phyloP scores from a whole-genome alignment of 1,140 invertebrate species.

The Chlorops oryzae region DNA sequence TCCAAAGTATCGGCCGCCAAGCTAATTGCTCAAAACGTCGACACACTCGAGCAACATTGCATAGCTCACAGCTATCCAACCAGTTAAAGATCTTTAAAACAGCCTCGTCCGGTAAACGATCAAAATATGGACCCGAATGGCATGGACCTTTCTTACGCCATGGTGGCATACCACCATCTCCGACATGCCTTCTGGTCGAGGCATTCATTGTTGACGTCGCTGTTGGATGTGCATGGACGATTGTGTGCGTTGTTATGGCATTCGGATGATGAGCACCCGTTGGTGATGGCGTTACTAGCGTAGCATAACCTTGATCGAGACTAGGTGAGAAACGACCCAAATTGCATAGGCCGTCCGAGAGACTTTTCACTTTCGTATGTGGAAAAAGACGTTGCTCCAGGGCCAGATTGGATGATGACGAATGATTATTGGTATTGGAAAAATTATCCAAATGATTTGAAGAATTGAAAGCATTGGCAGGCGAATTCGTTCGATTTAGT shows the following conservation, averaged over 20 bases:
- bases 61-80: conserved; percentile 72
- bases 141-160: conserved; percentile 41
- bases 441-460: conserved; percentile 16
- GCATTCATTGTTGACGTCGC: conserved; percentile 24
- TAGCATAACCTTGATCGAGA: conserved; percentile 70
- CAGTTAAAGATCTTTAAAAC: conserved; percentile 63
- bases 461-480: conserved; percentile 33
- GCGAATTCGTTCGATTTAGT: conserved; percentile 38
- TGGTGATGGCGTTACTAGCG: conserved; percentile 57
- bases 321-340: conserved; percentile 53
- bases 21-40: conserved; percentile 73
- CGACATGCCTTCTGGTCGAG: conserved; percentile 1
- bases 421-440: conserved; percentile 14
- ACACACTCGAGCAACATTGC: conserved; percentile 73
- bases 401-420: conserved; percentile 15
- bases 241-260: conserved; percentile 35
- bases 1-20: conserved; percentile 75
- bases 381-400: conserved; percentile 28
- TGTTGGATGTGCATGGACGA: conserved; percentile 9
- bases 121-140: conserved; percentile 47
- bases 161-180: conserved; percentile 29
- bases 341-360: conserved; percentile 43
- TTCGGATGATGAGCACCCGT: conserved; percentile 32
- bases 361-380: conserved; percentile 41
- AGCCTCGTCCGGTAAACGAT: conserved; percentile 53